Percentiles rank a stretch among this genome's conserved stretches.
phyloP scores from a whole-genome alignment of 2,888 invertebrate genomes.

The Branchellion lobata region DNA sequence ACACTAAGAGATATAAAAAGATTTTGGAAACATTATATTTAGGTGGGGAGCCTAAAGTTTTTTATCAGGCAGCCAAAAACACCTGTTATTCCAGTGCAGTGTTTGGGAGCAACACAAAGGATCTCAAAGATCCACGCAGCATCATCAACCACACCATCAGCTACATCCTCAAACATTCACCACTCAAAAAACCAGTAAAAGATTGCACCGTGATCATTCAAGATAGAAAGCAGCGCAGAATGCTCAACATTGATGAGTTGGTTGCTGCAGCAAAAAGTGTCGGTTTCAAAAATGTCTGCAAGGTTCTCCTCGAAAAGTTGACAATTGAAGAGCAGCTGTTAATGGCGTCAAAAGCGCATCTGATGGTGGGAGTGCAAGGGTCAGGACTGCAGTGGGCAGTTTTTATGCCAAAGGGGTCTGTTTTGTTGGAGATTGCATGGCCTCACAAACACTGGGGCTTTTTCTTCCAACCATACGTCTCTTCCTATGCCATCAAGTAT shows the following conservation, averaged over 20 bases:
- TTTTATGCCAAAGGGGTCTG: slow-evolving; percentile 48
- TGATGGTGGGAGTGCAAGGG: slow-evolving; percentile 49
- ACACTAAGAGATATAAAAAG: slow-evolving; percentile 40
- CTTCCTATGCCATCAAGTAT: slow-evolving; percentile 42
- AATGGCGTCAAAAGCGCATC: background rate
- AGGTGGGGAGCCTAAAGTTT: slow-evolving; percentile 38
- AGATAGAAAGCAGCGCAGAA: slow-evolving; percentile 33
- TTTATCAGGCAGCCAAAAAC: slow-evolving; percentile 40
- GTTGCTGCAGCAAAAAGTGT: slow-evolving; percentile 11
- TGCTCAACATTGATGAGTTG: slow-evolving; percentile 40
- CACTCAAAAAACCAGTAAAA: background rate
- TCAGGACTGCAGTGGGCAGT: slow-evolving; percentile 49
- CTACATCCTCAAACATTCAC: background rate
- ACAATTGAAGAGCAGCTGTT: slow-evolving; percentile 35
- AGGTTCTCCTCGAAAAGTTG: slow-evolving; percentile 36
- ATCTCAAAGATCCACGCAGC: slow-evolving; percentile 7
- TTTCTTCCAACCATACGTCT: slow-evolving; percentile 46
- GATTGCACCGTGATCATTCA: slow-evolving; percentile 12
- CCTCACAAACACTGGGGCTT: slow-evolving; percentile 47
- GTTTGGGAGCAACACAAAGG: slow-evolving; percentile 43
- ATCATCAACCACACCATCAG: slow-evolving; percentile 39
- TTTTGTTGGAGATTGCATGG: slow-evolving; percentile 49
- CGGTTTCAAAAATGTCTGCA: slow-evolving; percentile 38
- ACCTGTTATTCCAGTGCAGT: slow-evolving; percentile 47
- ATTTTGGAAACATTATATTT: slow-evolving; percentile 38